phyloP scores from a whole-genome alignment of 2,113 vertebrate genomes.

The Andinoacara biseriatus region DNA sequence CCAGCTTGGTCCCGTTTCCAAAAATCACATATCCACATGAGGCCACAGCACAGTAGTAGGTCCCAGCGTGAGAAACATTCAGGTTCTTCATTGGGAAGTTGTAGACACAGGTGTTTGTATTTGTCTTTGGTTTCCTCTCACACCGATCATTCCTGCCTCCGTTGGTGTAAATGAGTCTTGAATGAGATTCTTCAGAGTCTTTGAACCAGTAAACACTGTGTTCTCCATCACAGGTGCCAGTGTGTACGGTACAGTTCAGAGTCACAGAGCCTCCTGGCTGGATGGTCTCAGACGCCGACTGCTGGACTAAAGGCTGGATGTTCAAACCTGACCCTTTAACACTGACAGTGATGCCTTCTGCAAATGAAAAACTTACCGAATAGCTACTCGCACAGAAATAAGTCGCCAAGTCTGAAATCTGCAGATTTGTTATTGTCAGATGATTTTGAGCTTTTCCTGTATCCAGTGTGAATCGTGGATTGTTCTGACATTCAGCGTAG shows the following conservation, averaged over 20 bases:
- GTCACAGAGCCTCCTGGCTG: slow-evolving; percentile 9
- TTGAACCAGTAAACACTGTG: neutral
- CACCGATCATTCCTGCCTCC: neutral
- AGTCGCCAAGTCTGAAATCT: slow-evolving; percentile 20
- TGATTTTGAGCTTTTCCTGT: neutral
- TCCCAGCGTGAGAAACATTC: neutral
- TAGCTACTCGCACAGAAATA: slow-evolving; percentile 23
- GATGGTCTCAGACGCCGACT: neutral
- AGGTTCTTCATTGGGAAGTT: slow-evolving; percentile 23
- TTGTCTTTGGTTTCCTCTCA: neutral
- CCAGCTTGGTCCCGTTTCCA: slow-evolving; percentile 14
- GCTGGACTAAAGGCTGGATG: slow-evolving; percentile 3
- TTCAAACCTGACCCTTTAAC: neutral
- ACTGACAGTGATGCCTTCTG: slow-evolving; percentile 16
- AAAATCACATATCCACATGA: slow-evolving; percentile 36
- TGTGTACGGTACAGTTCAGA: neutral
- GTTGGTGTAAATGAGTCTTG: neutral
- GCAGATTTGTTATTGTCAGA: neutral
- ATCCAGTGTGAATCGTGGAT: slow-evolving; percentile 32
- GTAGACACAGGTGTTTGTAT: slow-evolving; percentile 42
- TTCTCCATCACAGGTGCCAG: neutral
- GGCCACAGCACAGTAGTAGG: slow-evolving; percentile 36
- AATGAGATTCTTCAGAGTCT: fast-evolving
- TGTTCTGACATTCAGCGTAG: neutral
- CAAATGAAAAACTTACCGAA: neutral